phyloP scores from a whole-genome alignment of 2,113 vertebrate species.

The Gallinago media region DNA sequence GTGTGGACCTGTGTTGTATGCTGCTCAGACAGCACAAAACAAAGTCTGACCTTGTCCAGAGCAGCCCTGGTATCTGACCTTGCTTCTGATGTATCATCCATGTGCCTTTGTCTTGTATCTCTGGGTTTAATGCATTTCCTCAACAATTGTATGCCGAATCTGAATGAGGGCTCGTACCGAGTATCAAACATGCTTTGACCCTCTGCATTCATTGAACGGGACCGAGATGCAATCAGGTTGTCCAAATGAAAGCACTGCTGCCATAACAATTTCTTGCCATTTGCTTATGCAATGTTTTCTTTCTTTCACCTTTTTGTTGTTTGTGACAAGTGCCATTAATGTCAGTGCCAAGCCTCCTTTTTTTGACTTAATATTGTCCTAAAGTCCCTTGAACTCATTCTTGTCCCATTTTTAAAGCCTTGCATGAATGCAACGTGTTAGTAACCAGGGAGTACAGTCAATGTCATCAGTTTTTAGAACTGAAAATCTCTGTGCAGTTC shows the following conservation, averaged over 20 bases:
- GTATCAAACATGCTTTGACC: background rate
- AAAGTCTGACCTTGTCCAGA: background rate
- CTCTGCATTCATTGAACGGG: background rate
- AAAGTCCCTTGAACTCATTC: background rate
- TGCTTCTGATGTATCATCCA: background rate
- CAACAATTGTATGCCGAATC: background rate
- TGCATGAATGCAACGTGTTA: background rate
- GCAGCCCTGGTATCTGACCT: background rate
- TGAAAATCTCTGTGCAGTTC: background rate
- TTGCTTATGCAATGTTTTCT: background rate
- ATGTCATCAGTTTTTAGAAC: background rate
- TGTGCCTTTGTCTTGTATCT: background rate
- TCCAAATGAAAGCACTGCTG: background rate
- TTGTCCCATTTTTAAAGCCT: background rate
- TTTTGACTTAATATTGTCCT: background rate
- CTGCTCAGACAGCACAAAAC: background rate
- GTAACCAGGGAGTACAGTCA: background rate
- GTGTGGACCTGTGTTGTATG: rapidly evolving
- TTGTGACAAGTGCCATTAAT: background rate
- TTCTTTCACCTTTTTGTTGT: background rate
- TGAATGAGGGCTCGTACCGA: background rate
- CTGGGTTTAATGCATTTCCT: background rate
- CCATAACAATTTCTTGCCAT: background rate
- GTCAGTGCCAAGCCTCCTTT: background rate
- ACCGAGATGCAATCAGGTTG: background rate